phyloP scores from a whole-genome alignment of 1,140 invertebrate species.

The Drosophila erecta region DNA sequence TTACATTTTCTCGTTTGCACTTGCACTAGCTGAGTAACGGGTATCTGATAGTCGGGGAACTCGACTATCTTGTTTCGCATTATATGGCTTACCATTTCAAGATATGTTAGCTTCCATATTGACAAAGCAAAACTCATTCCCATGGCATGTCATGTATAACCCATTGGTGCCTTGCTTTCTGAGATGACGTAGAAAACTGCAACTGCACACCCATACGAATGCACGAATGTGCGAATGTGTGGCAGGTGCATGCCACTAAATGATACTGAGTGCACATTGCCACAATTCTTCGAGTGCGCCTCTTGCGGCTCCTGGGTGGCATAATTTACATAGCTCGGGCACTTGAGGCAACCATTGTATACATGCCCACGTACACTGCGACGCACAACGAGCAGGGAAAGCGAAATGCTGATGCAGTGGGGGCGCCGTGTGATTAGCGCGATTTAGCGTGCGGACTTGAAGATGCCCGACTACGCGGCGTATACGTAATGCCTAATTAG shows the following conservation, averaged over 20 bases:
- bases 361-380: constrained; percentile 13
- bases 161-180: too few relatives aligned
- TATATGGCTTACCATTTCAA: too few relatives aligned
- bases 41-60: too few relatives aligned
- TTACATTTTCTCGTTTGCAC: too few relatives aligned
- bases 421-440: constrained; percentile 66
- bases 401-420: too few relatives aligned
- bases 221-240: not conserved
- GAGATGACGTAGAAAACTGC: too few relatives aligned
- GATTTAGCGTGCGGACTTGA: constrained; percentile 57
- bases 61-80: too few relatives aligned
- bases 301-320: constrained; percentile 50
- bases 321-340: constrained; percentile 67
- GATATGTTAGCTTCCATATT: too few relatives aligned
- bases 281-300: constrained; percentile 65
- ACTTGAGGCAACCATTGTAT: constrained; percentile 57
- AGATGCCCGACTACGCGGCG: constrained; percentile 33
- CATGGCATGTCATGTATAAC: too few relatives aligned
- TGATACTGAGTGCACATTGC: constrained; percentile 76
- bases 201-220: not conserved
- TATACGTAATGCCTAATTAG: constrained; percentile 59
- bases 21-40: too few relatives aligned
- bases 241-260: constrained; percentile 40
- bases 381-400: constrained; percentile 20
- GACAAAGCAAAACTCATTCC: too few relatives aligned